These are phyloP conservation scores for Muntiacus muntjak DNA, from an alignment of 2,113 vertebrate species.

Conservation along the genomic window DNA sequence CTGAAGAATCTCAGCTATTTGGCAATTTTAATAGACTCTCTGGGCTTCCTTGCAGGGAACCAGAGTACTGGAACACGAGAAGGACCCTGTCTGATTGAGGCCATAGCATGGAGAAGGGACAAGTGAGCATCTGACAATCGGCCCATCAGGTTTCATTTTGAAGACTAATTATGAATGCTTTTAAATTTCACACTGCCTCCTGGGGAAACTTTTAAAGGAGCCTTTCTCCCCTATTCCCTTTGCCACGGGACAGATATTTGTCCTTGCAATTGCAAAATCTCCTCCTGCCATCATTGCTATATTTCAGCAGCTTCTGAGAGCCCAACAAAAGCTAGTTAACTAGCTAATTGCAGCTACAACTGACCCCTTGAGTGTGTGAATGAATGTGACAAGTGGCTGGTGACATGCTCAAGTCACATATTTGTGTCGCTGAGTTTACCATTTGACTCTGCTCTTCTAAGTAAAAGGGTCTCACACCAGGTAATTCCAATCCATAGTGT, in stretches of 20 bases:
- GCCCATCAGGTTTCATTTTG: not conserved
- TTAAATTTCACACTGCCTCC: not conserved
- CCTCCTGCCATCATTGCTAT: not conserved
- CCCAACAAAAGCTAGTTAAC: not conserved
- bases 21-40: conserved; percentile 23
- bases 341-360: not conserved
- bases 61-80: rapidly evolving
- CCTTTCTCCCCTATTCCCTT: not conserved
- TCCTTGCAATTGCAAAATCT: not conserved
- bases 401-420: not conserved
- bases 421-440: not conserved
- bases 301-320: conserved; percentile 4
- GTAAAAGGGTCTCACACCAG: not conserved
- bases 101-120: rapidly evolving
- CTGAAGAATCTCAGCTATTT: not conserved
- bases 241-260: not conserved
- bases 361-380: not conserved
- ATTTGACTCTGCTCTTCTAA: not conserved
- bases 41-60: not conserved
- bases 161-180: not conserved
- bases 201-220: not conserved
- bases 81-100: not conserved
- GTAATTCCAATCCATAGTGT: not conserved
- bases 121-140: not conserved
- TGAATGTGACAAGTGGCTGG: conserved; percentile 20